Base-by-base conservation (phyloP, 92 coral and sea anemone genomes). In the Epizoanthus fatuus region DNA sequence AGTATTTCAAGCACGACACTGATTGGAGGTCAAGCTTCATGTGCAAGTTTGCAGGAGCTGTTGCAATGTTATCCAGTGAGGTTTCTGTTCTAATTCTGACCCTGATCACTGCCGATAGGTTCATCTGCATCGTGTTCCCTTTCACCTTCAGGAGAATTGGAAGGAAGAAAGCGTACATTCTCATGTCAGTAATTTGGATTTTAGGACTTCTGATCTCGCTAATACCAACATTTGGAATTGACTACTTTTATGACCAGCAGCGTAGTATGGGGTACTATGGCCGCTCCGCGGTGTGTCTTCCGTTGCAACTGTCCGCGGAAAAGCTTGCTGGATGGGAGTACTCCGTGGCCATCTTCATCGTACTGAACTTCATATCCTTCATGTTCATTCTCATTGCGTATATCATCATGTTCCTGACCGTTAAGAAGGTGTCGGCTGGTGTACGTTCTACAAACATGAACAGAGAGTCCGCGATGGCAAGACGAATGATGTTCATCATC, bases 221-320 rank as follows among this genome's bases (percentile, higher is more conserved):
- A 0, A 78, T 93, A 52, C 96, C 96, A 75, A 74, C 79, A 20
- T 56, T 85, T 42, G 85, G 82, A 16, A 25, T 90, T 14, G 63
- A 70, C 16, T 94, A 92, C 90, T 94, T 94, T 60, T 74, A 66
- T 32, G 98, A 92, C 72, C 63, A 63, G 7, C 67, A 54, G 49
- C 85, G 94, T 20, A 68, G 75, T n/a, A 85, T 85, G 4, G 96
- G 96, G 29, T 93, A 86, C 78, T 93, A 91, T 58, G 98, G 98
- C 29, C 70, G 92, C 16, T 95, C 98, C 20, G 93, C 98, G 6
- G 88, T 95, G 9, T 95, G 98, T 80, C 93, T 95, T 44, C 98
- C 98, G 16, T 80, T 95, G 57, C 96, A 95, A 15, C 88, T 93
- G 6, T 91, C 96, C 11, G 69, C 75, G 35, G 92, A 91, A 39